A percentile compares a stretch with the other conserved stretches of the same genome.
Conservation (phyloP, 2,797 vertebrate genomes). For the Babyrousa celebensis region DNA sequence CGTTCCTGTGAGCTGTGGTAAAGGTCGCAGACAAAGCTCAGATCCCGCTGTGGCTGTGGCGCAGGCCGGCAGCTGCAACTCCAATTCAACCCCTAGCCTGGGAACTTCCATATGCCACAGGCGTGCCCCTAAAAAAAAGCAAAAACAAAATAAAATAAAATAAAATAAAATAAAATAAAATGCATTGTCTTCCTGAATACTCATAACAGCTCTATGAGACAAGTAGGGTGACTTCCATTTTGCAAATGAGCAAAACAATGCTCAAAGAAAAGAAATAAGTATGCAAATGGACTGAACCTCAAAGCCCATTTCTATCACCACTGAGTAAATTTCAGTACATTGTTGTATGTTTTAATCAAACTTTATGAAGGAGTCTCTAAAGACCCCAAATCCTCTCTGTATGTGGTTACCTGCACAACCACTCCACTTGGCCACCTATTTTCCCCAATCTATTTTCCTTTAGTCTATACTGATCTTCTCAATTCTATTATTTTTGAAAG, state of each 20-base stretch:
- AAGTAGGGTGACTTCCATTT: background rate
- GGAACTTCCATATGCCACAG: too few species aligned
- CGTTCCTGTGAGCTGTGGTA: too few species aligned
- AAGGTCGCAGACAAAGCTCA: too few species aligned
- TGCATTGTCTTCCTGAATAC: background rate
- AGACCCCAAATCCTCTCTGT: background rate
- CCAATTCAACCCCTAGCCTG: too few species aligned
- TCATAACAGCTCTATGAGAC: background rate
- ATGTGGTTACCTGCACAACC: background rate
- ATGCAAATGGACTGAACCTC: background rate
- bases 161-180: too few species aligned
- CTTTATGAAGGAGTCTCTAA: background rate
- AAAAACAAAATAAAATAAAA: too few species aligned
- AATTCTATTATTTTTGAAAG: background rate
- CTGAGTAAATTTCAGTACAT: background rate
- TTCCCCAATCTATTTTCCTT: background rate
- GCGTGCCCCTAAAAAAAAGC: too few species aligned
- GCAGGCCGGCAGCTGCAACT: too few species aligned
- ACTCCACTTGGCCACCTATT: background rate
- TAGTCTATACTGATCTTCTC: background rate
- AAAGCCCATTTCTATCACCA: background rate
- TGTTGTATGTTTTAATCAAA: background rate
- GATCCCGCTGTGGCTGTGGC: too few species aligned
- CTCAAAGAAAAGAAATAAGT: background rate
- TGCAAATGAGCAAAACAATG: background rate